Evolutionary conservation across 2,888 invertebrate genomes (phyloP), one percentile per base, ranked within the genome.

Genomic region (Eutolmus rufibarbis): DNA sequence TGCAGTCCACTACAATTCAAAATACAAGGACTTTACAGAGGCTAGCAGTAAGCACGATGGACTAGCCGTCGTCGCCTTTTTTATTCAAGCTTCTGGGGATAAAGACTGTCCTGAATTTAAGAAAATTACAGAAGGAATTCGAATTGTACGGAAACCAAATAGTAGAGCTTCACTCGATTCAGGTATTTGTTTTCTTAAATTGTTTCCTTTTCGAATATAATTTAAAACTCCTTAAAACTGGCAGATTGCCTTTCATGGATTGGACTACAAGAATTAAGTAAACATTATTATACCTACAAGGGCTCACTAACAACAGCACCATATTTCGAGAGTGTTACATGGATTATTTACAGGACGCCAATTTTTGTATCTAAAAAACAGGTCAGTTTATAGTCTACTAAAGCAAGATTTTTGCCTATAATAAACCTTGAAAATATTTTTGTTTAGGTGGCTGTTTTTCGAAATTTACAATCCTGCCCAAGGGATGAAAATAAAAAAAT

Each of bases 1-100:
- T 90, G 95, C 96, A 86, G 97, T 97, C 0, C 97, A 96, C 91
- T 96, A 95, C 91, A 96, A 96, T 90, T 94, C 94, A 90, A 95
- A 95, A 91, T 96, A 96, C 90, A 93, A 93, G 88, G 94, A 94
- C 23, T 94, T 96, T 90, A 93, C 94, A 86, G 94, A 94, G 77
- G 96, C 96, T 0, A 94, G 94, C 4, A 94, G 95, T 34, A 94
- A 96, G 90, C 94, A 95, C 0, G 96, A 96, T 89, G 96, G 96
- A 0, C 90, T 96, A 46, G 95, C 95, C 0, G 96, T 96, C 0
- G 94, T 95, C 0, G 96, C 95, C 0, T 96, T 96, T 90, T 94
- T 96, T 81, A 92, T 96, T 76, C 94, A 95, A 90, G 94, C 94
- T 0, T 94, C 93, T 3, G 94, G 94, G 79, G 94, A 93, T n/a